Evolutionary conservation across 2,113 vertebrate genomes (phyloP).

Genomic region (Notechis scutatus): DNA sequence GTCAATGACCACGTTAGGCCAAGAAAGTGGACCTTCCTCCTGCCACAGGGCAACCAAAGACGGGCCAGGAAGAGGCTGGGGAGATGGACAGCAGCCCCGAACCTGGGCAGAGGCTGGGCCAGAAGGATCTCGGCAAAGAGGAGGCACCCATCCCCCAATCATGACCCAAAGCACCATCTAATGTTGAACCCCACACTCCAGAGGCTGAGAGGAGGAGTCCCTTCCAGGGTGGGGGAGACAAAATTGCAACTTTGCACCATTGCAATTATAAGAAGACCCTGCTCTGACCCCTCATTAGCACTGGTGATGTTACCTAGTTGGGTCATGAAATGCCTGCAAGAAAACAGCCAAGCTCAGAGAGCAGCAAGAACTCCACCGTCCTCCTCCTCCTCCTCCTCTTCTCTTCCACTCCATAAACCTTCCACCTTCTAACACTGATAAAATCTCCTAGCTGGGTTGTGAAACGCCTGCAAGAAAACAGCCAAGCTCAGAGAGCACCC

Average conservation of each 20-base stretch:
- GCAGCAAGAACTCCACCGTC: not conserved
- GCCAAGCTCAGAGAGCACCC: not conserved
- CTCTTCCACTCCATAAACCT: too few relatives aligned
- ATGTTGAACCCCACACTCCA: not conserved
- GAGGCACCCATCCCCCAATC: not conserved
- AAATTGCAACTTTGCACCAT: fast-evolving
- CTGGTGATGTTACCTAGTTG: not conserved
- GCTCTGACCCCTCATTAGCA: not conserved
- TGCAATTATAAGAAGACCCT: not conserved
- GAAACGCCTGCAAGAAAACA: not conserved
- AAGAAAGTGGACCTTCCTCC: not conserved
- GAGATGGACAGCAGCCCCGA: not conserved
- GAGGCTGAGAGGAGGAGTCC: fast-evolving
- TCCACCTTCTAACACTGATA: too few relatives aligned
- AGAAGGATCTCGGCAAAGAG: not conserved
- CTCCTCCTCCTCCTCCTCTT: not conserved
- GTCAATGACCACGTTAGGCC: not conserved
- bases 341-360: too few relatives aligned
- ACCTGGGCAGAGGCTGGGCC: not conserved
- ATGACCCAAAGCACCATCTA: not conserved
- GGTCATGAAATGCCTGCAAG: too few relatives aligned
- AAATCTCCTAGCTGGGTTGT: too few relatives aligned
- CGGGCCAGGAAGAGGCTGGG: not conserved
- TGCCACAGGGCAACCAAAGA: not conserved
- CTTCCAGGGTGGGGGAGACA: too few relatives aligned